These are phyloP conservation scores for Drosophila suzukii DNA, from an alignment of 1,140 invertebrate genomes.

Conservation along the genomic window DNA sequence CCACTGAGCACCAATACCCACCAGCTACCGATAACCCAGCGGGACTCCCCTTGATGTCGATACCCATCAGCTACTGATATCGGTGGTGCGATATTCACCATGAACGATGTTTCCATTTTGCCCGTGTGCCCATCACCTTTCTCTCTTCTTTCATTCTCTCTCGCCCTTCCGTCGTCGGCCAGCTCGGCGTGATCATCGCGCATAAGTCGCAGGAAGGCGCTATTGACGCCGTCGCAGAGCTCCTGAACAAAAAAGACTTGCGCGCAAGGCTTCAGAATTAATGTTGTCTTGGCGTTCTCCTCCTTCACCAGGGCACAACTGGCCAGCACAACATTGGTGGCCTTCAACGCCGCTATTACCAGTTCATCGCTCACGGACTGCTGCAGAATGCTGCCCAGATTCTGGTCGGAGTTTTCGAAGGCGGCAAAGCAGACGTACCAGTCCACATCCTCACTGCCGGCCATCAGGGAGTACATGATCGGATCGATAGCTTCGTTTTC, in stretches of 20 bases:
- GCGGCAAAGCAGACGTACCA: constrained; percentile 75
- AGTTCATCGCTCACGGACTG: constrained; percentile 89
- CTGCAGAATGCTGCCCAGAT: constrained; percentile 87
- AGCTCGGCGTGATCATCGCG: constrained; percentile 61
- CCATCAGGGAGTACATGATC: constrained; percentile 83
- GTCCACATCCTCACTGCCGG: constrained; percentile 84
- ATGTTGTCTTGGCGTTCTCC: constrained; percentile 50
- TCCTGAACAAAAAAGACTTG: constrained; percentile 70
- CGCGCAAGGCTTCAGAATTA: constrained; percentile 64
- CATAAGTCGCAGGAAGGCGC: constrained; percentile 76
- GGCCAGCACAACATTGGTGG: constrained; percentile 86
- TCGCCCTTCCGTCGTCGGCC: constrained; percentile 46
- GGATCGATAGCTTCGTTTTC: constrained; percentile 88
- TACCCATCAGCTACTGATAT: too few species aligned
- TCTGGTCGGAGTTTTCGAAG: constrained; percentile 85
- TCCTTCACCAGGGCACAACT: constrained; percentile 79
- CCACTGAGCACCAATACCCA: too few species aligned
- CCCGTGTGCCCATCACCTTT: too few species aligned
- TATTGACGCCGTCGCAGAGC: constrained; percentile 71
- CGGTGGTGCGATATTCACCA: too few species aligned
- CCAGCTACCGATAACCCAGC: too few species aligned
- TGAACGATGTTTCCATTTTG: too few species aligned
- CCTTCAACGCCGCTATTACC: constrained; percentile 86
- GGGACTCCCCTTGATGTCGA: too few species aligned
- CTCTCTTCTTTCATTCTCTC: too few species aligned